Base-by-base conservation (phyloP, 2,797 vertebrate genomes). In the Scolopax bukidnonensis region DNA sequence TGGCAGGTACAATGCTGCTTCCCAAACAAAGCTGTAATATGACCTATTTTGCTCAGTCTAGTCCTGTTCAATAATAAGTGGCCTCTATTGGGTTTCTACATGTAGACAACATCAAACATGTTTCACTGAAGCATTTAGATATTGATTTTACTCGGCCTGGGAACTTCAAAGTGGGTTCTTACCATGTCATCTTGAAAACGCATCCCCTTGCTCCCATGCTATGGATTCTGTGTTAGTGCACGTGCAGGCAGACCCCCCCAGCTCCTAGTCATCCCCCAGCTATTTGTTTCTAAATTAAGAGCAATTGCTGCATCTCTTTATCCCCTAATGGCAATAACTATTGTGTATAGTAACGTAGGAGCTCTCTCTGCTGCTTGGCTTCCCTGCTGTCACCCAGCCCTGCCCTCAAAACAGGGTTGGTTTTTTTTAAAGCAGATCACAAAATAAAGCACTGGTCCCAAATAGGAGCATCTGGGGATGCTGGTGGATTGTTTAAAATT, bases 21-120 rank as follows among this genome's bases (percentile, higher is more conserved):
- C 81, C 84, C 88, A 54, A 95, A 93, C 65, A 91, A 89, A 94
- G 63, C 90, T 92, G 93, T 89, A 96, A 91, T 82, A 74, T 87
- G 67, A 96, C 94, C 77, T 93, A 96, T 81, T 95, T 96, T 91
- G 90, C 89, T 95, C 84, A 41, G 86, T 76, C 94, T 91, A 94
- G 67, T 71, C 73, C 63, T 91, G 87, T 92, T 82, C 86, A 90
- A 81, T 94, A 93, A 75, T 79, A 93, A 97, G 61, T 94, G 90
- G 59, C 68, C 88, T 78, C 94, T 88, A 59, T 54, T 85, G 83
- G 92, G 36, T 91, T 89, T 95, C 92, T 92, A 41, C 69, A 90
- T 94, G 81, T 84, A 94, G 84, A 90, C 80, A 93, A 94, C 74
- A 96, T 89, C 94, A 95, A 96, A 91, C 84, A 87, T 13, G 9